Evolutionary conservation across 2,797 vertebrate genomes (phyloP), one percentile per base, ranked within the genome.

Genomic region (Nannoperca australis): DNA sequence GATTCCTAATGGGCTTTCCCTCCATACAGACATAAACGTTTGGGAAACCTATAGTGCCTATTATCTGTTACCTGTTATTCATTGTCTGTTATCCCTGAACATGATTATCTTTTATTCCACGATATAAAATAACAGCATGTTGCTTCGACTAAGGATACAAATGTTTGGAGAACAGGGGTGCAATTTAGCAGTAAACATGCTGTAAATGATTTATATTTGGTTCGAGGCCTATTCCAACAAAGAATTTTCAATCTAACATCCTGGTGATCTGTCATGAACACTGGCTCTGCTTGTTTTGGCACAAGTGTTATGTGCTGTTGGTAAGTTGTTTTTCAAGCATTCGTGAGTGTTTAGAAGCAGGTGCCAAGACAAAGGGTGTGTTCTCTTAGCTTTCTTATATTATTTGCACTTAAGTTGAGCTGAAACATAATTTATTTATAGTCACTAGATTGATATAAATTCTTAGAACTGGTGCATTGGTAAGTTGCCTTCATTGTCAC

Each of bases 271-370:
- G 36, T 85, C 59, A 80, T 24, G 4, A 77, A 59, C 58, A 10
- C 30, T 38, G 32, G 24, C 66, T 68, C 30, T 50, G 71, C 55
- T 85, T 72, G 60, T 55, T 78, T 69, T 84, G 81, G 73, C 76
- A 40, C 10, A 34, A 54, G 24, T 49, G 38, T 20, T 42, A 11
- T 42, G 66, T 50, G 53, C 5, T 5, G 38, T 53, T 4, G 11
- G 42, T 42, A 56, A 74, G 24, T 60, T 62, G 40, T 67, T 71
- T 50, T 76, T 62, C 36, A 59, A 70, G 66, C 47, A 50, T 50
- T 30, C 1, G 0, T 54, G 42, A 54, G 24, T n/a, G 53, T 79
- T 84, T 68, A 34, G 24, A 62, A 58, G 17, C 38, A 13, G 7
- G 17, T 24, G 22, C 22, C 3, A 22, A 69, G 40, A 61, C 36